phyloP scores from a whole-genome alignment of 35 echinoderm and acorn worm species.

The Strongylocentrotus purpuratus region DNA sequence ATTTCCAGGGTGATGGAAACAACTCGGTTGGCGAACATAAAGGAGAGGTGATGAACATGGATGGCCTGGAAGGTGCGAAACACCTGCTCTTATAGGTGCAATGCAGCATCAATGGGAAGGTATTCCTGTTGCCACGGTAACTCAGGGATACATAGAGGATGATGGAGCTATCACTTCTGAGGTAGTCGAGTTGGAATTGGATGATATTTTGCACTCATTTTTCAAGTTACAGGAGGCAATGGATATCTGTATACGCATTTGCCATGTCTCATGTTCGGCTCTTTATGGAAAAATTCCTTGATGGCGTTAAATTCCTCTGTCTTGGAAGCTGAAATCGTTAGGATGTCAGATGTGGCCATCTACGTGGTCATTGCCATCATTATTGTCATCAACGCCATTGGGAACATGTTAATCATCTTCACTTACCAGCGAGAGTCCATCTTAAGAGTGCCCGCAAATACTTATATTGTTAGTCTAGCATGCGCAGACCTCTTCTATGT shows the following conservation, averaged over 20 bases:
- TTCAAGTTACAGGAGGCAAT: not conserved
- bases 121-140: not conserved
- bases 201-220: not conserved
- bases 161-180: constrained; percentile 17
- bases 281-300: not conserved
- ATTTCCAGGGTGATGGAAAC: constrained; percentile 41
- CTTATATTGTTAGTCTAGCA: constrained; percentile 41
- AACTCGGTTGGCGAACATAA: not conserved
- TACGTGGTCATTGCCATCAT: constrained; percentile 12
- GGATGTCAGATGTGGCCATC: constrained; percentile 12
- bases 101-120: not conserved
- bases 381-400: constrained; percentile 11
- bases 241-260: not conserved
- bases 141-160: not conserved
- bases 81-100: not conserved
- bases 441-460: constrained; percentile 29
- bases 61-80: not conserved
- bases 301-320: not conserved
- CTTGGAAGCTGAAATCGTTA: not conserved
- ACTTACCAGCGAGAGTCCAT: constrained; percentile 36
- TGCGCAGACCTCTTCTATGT: constrained; percentile 46
- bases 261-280: not conserved
- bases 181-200: not conserved
- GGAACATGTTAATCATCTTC: constrained; percentile 45
- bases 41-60: constrained; percentile 22